Percentiles rank a stretch among this genome's conserved stretches.
Conservation (phyloP, 2,113 vertebrate genomes). For the Podarcis muralis region DNA sequence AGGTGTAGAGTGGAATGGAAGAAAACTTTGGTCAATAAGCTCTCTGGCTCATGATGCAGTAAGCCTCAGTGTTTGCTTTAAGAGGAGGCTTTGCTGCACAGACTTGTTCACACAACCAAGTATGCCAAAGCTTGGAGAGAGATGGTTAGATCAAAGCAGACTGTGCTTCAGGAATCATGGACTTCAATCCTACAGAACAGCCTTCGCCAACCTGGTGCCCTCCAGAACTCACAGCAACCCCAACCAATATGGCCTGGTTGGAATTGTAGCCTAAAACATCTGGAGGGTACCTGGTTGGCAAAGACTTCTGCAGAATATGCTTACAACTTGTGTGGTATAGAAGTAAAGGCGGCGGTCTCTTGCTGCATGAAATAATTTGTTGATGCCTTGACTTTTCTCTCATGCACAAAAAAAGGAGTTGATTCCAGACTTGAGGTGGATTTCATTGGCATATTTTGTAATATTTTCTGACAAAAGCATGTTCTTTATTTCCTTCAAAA, state of each 20-base stretch:
- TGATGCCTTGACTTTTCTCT: not conserved
- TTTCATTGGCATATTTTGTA: not conserved
- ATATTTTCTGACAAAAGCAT: not conserved
- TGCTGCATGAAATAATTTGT: not conserved
- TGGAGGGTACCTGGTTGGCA: not conserved
- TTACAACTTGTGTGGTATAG: not conserved
- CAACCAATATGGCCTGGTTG: no score
- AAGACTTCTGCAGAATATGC: not conserved
- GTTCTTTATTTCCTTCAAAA: conserved; percentile 27
- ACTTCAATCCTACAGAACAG: not conserved
- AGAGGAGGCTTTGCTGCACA: no score
- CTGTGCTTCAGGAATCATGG: not conserved
- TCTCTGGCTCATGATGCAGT: not conserved
- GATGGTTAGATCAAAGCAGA: not conserved
- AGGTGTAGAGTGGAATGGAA: not conserved
- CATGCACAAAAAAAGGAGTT: not conserved
- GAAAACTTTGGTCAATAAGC: not conserved
- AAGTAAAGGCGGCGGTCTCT: not conserved
- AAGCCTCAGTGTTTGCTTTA: not conserved
- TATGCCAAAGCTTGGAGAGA: no score
- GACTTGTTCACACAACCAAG: no score
- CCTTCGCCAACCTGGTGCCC: not conserved
- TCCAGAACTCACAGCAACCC: no score
- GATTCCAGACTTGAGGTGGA: no score
- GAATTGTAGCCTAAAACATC: not conserved